phyloP scores from a whole-genome alignment of 2,113 vertebrate species.

The Montifringilla adamsi region DNA sequence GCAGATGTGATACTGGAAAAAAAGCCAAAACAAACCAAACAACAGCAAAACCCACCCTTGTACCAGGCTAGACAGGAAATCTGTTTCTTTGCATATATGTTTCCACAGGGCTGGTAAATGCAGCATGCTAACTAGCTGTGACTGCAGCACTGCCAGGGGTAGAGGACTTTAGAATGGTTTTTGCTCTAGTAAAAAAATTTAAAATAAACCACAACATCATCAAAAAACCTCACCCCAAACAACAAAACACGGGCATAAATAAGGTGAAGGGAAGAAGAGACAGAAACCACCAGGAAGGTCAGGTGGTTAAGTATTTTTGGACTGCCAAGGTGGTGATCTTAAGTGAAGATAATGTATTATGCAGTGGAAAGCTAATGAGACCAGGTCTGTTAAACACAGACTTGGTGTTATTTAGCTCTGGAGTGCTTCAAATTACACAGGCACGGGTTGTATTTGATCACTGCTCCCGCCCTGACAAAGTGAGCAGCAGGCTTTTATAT shows the following conservation, averaged over 20 bases:
- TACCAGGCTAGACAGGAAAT: neutral
- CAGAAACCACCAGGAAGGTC: neutral
- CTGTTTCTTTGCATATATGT: neutral
- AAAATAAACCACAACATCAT: neutral
- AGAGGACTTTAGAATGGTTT: neutral
- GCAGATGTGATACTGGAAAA: neutral
- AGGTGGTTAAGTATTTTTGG: constrained; percentile 5
- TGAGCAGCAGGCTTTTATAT: constrained; percentile 26
- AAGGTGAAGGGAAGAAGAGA: neutral
- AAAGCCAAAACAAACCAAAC: neutral
- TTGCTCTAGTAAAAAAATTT: neutral
- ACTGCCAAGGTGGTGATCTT: neutral
- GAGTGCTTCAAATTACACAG: constrained; percentile 35
- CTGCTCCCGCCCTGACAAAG: neutral
- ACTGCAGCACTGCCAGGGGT: neutral
- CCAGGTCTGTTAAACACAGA: constrained; percentile 8
- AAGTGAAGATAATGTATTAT: constrained; percentile 43
- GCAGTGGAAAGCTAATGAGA: constrained; percentile 35
- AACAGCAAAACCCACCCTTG: neutral
- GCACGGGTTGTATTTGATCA: constrained; percentile 3
- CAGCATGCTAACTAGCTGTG: neutral
- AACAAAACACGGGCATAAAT: neutral
- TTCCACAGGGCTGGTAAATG: neutral
- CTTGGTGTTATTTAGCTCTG: constrained; percentile 6
- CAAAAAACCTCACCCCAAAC: neutral